These are phyloP conservation scores for Melanogrammus aeglefinus DNA, from an alignment of 2,797 vertebrate species.

Conservation along the genomic window DNA sequence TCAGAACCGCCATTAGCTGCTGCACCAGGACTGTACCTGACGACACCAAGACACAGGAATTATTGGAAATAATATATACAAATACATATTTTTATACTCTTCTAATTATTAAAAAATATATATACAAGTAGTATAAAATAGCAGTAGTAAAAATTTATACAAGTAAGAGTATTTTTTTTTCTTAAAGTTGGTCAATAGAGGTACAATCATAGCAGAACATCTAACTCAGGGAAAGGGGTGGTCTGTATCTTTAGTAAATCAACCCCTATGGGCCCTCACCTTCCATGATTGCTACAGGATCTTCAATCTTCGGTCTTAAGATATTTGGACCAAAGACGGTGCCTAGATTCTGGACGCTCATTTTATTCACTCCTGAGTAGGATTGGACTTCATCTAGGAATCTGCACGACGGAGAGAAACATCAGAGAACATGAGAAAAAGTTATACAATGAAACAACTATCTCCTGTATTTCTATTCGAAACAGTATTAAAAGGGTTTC, in stretches of 20 bases:
- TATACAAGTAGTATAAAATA: too few species aligned
- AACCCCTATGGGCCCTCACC: conserved; percentile 65
- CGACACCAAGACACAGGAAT: conserved; percentile 32
- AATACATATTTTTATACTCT: neutral
- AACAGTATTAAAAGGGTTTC: accelerated
- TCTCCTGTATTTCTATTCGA: neutral
- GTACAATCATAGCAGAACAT: neutral
- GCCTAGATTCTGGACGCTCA: conserved; percentile 97
- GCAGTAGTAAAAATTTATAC: too few species aligned
- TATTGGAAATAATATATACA: neutral
- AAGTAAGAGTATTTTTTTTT: neutral
- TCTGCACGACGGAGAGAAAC: conserved; percentile 59
- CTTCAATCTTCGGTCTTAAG: conserved; percentile 91
- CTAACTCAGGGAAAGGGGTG: neutral
- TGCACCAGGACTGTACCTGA: conserved; percentile 93
- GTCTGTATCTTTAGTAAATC: neutral
- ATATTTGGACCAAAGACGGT: conserved; percentile 98
- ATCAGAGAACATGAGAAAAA: neutral
- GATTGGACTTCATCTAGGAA: conserved; percentile 99
- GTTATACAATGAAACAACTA: neutral
- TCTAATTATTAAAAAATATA: neutral
- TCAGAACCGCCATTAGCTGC: conserved; percentile 95
- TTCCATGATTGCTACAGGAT: conserved; percentile 97
- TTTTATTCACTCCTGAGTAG: conserved; percentile 94
- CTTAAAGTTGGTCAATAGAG: neutral